Evolutionary conservation across 37 sponge, comb jelly and placozoan species (phyloP), one percentile per base, ranked within the genome.

Genomic region (Aplysina aerophoba): DNA sequence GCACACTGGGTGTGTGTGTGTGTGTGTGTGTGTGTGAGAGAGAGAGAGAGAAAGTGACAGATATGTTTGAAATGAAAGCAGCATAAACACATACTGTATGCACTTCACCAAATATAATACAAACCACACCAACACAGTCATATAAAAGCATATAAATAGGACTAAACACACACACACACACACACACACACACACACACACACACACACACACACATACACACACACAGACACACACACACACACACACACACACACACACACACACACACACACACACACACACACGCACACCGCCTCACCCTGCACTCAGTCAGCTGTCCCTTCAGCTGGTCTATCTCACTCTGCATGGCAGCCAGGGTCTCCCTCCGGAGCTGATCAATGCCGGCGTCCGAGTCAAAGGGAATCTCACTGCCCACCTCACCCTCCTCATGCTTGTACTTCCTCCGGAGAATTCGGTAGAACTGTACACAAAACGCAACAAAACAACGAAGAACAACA

Each of bases 201-300:
- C 79, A 78, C 4, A 53, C 55, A 55, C 53, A 78, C 6, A 8
- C 50, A 44, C 50, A 44, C 50, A 44, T 8, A 44, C 8, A 44
- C 6, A 8, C 6, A 44, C 8, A 25, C 27, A 30, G 2, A 64
- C 28, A 3, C 28, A 64, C 27, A 64, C 66, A 64, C 28, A 8
- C 79, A 21, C 34, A 65, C 93, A 85, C 75, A 73, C 41, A 73
- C 75, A 73, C 41, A 73, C 75, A 73, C 41, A 73, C 35, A 12
- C 27, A 4, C 75, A 12, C 12, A 80, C 31, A 80, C 59, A 17
- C 66, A 83, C 56, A n/a, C n/a, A n/a, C n/a, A n/a, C n/a, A n/a
- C n/a, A n/a, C n/a, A n/a, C n/a, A n/a, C n/a, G n/a, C n/a, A n/a
- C n/a, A n/a, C n/a, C n/a, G 59, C 59, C 66, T 73, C 41, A 73